Conservation (phyloP, 2,113 vertebrate species). For the Onychostruthus taczanowskii region DNA sequence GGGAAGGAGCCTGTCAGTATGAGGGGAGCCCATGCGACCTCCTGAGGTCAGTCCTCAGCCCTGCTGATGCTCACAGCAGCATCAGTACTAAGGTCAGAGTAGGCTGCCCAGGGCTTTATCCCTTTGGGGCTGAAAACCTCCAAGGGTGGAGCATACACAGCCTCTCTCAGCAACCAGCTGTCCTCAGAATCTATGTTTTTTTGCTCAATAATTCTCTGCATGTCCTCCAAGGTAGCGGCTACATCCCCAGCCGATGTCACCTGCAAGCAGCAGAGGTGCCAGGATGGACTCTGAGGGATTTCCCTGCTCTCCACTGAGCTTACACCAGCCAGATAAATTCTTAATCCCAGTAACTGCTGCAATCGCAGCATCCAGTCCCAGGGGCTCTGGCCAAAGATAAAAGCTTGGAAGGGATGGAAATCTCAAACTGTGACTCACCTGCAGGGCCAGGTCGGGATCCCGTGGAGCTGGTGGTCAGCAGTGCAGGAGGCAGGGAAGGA, state of each 20-base stretch:
- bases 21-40: background rate
- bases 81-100: background rate
- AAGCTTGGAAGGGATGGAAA: background rate
- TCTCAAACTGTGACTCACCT: background rate
- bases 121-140: background rate
- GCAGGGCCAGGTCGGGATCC: background rate
- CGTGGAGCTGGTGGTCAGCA: background rate
- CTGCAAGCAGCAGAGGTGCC: background rate
- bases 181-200: background rate
- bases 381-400: background rate
- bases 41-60: background rate
- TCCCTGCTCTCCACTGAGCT: background rate
- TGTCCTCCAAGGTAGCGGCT: rapidly evolving
- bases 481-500: background rate
- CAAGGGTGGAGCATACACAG: background rate
- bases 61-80: background rate
- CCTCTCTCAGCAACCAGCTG: background rate
- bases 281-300: background rate
- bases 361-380: background rate
- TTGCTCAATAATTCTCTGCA: background rate
- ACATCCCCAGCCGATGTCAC: background rate
- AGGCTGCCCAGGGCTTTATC: background rate
- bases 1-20: background rate
- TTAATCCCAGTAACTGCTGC: background rate
- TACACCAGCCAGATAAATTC: background rate